Evolutionary conservation across 2,113 vertebrate genomes (phyloP), one percentile per base, ranked within the genome.

Genomic region (Hoplias malabaricus): DNA sequence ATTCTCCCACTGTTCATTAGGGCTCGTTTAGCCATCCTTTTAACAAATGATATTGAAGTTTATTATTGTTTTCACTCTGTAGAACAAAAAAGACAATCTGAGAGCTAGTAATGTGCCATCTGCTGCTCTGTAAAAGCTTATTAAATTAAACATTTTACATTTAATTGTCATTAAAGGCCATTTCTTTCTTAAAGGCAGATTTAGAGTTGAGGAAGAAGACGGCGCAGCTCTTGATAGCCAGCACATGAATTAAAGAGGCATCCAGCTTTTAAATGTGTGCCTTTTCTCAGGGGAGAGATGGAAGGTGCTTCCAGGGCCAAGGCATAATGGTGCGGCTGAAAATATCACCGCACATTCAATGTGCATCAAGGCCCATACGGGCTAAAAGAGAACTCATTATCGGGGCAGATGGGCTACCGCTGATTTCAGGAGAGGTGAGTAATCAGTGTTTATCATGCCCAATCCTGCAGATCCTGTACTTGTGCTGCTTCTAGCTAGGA

Each of bases 391-490:
- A 65, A 27, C 36, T 31, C 57, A n/a, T 42, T 42, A 76, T 43
- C 62, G 43, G 61, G 73, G 53, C 69, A 72, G 69, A 72, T 59
- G 69, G 53, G 25, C 69, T 40, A 25, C 25, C 27, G 50, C 69
- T 74, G 40, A 50, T 50, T 48, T 63, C 54, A 38, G 29, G 62
- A 31, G 53, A 73, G 54, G 16, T 21, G 13, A 43, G 34, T 40
- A 13, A 25, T 53, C 13, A 62, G 53, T 33, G 29, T 75, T 38
- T 34, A 23, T 65, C 43, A 53, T 16, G 59, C 31, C 25, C 21
- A 34, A 43, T 19, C n/a, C 21, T 53, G 48, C 59, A 21, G 59
- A 63, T 19, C 16, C 59, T 3, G 7, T 21, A 8, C 11, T 10
- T 63, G 14, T 21, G 46, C 59, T 65, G 10, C 29, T 65, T n/a